phyloP scores from a whole-genome alignment of 2,113 vertebrate species.

The Lagopus muta region DNA sequence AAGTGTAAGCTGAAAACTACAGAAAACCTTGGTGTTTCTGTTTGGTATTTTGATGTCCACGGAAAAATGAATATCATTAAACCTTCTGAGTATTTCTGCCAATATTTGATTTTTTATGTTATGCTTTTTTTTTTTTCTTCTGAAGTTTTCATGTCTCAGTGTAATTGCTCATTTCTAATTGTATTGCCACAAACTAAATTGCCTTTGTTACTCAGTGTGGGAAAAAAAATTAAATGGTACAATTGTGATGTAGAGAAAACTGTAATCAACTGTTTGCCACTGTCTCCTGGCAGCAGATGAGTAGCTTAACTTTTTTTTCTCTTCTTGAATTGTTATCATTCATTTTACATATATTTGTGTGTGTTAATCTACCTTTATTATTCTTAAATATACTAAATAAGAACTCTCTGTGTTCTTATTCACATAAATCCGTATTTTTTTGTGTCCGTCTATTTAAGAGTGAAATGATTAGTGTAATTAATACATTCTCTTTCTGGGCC shows the following conservation, averaged over 20 bases:
- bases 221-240: neutral
- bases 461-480: neutral
- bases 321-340: neutral
- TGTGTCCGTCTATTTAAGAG: neutral
- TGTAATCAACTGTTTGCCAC: neutral
- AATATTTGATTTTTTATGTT: neutral
- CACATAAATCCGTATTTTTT: neutral
- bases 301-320: neutral
- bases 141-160: neutral
- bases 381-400: neutral
- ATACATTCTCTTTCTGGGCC: neutral
- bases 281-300: neutral
- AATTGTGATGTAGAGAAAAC: neutral
- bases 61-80: neutral
- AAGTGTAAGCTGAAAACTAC: neutral
- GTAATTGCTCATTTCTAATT: neutral
- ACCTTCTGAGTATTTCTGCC: neutral
- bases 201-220: neutral
- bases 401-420: neutral
- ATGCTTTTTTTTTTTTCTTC: neutral
- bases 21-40: neutral
- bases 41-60: neutral
- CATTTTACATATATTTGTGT: neutral
- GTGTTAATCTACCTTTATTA: neutral
- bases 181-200: neutral